Evolutionary conservation across 2,797 vertebrate genomes (phyloP), one percentile per base, ranked within the genome.

Genomic region (Leuciscus waleckii): DNA sequence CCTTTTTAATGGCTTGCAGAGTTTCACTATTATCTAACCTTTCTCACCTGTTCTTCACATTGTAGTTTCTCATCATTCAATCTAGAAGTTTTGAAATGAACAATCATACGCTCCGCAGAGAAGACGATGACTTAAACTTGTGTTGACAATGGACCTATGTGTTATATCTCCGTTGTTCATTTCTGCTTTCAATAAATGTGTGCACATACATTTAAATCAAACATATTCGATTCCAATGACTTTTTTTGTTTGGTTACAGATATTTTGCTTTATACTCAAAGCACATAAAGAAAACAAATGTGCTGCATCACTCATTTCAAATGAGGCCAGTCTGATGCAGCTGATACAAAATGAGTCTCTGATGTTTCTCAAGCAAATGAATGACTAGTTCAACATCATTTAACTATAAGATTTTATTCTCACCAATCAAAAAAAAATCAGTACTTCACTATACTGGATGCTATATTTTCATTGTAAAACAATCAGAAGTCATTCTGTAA

Each of bases 401-500:
- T 74, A 49, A 21, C 16, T 56, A 35, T 51, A 14, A 5, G 3
- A n/a, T 37, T 56, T 5, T 39, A 14, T 58, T 58, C 32, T 37
- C n/a, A 63, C 2, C 11, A 2, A 63, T 63, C 29, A 58, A 13
- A 65, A 10, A 10, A 69, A 70, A 58, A 35, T 70, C 54, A 26
- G 14, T 32, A 23, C 7, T 74, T 54, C 26, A 21, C 69, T 71
- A 61, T 9, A 73, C 49, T 82, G 81, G 43, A 63, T 61, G 63
- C 17, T 43, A 84, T 32, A 84, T 87, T 83, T 88, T 74, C 74
- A 43, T 68, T 43, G 78, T 43, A 90, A 87, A 88, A 68, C 73
- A 58, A 49, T 76, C 77, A 65, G 85, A 90, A 80, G 76, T 86
- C 11, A 73, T 85, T 88, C 73, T 84, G 85, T 84, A 75, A 87